Evolutionary conservation across 2,113 vertebrate species (phyloP).

Genomic region (Stictonetta naevosa): DNA sequence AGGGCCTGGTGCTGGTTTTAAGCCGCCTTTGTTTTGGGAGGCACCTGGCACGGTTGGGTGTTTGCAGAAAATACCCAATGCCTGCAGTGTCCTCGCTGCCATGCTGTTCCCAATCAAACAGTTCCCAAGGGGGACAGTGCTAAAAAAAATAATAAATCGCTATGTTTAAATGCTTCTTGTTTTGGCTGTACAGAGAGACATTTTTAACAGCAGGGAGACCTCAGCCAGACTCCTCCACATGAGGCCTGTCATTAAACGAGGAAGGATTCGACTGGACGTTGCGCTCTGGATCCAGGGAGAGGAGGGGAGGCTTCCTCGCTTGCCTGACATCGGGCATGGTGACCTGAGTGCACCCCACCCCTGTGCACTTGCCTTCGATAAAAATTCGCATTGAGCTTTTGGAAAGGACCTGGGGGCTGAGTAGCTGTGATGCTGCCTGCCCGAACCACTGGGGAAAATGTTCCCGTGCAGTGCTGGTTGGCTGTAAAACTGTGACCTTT

Average conservation of each 20-base stretch:
- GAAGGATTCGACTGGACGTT: slow-evolving; percentile 48
- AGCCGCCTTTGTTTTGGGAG: background rate
- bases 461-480: fast-evolving
- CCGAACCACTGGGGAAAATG: fast-evolving
- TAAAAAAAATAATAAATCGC: background rate
- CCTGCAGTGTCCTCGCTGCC: background rate
- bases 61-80: background rate
- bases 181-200: fast-evolving
- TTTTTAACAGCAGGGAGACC: background rate
- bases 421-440: background rate
- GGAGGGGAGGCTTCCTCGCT: background rate
- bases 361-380: background rate
- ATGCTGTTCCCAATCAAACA: fast-evolving
- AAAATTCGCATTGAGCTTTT: fast-evolving
- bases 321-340: background rate
- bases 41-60: fast-evolving
- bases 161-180: fast-evolving
- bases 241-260: background rate
- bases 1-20: fast-evolving
- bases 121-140: fast-evolving
- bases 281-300: background rate
- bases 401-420: background rate
- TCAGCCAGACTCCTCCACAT: background rate
- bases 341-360: background rate
- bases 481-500: fast-evolving